Percentiles rank a stretch among this genome's conserved stretches.
Evolutionary conservation across 2,797 vertebrate genomes (phyloP).

Genomic region (Buceros bicornis): DNA sequence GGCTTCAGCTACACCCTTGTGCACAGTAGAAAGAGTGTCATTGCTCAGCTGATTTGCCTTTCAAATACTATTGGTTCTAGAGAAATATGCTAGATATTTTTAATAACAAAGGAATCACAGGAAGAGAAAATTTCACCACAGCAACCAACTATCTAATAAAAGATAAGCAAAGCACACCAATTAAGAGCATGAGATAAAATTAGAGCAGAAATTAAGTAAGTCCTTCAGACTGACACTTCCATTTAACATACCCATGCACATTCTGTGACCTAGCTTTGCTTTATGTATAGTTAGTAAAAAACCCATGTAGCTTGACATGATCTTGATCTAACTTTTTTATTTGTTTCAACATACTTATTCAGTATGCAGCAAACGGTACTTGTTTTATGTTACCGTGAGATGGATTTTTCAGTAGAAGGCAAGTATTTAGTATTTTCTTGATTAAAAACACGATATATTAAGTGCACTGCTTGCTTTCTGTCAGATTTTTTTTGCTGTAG

Average conservation of each 20-base stretch:
- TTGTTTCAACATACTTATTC: not conserved
- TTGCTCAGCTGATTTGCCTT: not conserved
- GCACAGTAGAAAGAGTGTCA: not conserved
- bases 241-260: not conserved
- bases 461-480: not conserved
- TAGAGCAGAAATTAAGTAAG: not conserved
- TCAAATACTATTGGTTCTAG: not conserved
- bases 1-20: not conserved
- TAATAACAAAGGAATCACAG: not conserved
- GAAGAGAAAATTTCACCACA: not conserved
- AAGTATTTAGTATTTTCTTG: not conserved
- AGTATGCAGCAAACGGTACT: not conserved
- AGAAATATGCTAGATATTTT: not conserved
- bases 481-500: not conserved
- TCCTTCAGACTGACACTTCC: not conserved
- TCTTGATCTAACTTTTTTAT: not conserved
- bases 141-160: not conserved
- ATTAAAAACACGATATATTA: not conserved
- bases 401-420: not conserved
- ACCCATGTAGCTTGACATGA: not conserved
- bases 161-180: not conserved
- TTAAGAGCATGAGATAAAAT: not conserved
- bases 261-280: not conserved
- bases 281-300: not conserved
- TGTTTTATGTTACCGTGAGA: not conserved